Evolutionary conservation across 2,797 vertebrate species (phyloP), one percentile per base, ranked within the genome.

Genomic region (Mus spretus): DNA sequence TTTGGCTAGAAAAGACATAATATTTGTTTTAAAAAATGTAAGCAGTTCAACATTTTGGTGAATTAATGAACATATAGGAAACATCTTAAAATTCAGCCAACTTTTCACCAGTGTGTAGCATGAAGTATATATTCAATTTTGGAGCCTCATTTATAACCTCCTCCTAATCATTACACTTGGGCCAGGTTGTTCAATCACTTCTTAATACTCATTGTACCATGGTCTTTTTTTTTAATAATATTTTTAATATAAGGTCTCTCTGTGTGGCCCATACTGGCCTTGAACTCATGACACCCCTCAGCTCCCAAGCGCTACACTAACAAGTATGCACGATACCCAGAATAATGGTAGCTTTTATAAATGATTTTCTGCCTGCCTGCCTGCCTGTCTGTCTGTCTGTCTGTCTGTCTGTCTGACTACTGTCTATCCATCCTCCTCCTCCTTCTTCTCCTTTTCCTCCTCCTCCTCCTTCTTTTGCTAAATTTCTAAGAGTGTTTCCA

Each of bases 171-270:
- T 22, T 26, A 31, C 14, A 63, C 63, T 90, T 74, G 97, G 98
- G 97, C 98, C 97, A 96, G 93, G 96, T 97, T 95, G 94, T 97
- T 98, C 98, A 98, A 98, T 98, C 97, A 97, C 97, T 97, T 98
- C 97, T 98, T 97, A 96, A 97, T 97, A 97, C 97, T 98, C 98
- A 97, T 98, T 98, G 98, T 98, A 97, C 97, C 97, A 97, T 0
- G 47, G 97, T 96, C 97, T 95, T 95, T 97, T 98, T 50, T 98
- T 95, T 97, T 98, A 40, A 98, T 98, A 10, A 24, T 1, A 0
- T 77, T 75, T n/a, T 89, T 78, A 47, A 65, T 22, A 53, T 14
- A n/a, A 78, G 31, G 44, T 65, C 75, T 90, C 22, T 37, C 22
- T 24, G 22, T 12, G 59, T 90, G 26, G 0, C 1, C 17, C 9